phyloP scores from a whole-genome alignment of 2,113 vertebrate species.

The Syngnathus floridae region DNA sequence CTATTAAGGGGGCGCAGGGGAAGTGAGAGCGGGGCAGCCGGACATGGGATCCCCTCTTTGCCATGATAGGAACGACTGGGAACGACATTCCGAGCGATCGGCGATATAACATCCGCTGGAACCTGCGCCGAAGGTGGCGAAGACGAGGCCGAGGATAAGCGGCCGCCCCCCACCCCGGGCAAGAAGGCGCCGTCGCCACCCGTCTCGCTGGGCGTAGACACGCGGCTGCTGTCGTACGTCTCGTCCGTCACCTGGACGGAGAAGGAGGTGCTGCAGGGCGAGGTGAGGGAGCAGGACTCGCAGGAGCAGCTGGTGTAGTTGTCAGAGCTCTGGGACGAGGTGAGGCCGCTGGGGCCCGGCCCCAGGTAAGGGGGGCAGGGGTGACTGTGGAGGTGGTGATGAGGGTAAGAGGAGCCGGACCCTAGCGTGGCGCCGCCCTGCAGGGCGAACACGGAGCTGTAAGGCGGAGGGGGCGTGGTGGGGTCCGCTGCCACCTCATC shows the following conservation, averaged over 20 bases:
- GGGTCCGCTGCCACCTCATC: constrained; percentile 89
- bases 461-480: constrained; percentile 86
- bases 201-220: constrained; percentile 65
- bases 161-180: constrained; percentile 15
- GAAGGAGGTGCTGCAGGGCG: constrained; percentile 79
- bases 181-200: constrained; percentile 26
- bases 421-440: constrained; percentile 57
- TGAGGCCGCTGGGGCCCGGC: constrained; percentile 61
- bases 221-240: constrained; percentile 73
- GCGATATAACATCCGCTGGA: constrained; percentile 44
- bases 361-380: constrained; percentile 54
- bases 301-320: constrained; percentile 85
- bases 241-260: constrained; percentile 77
- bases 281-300: constrained; percentile 79
- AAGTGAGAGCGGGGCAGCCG: constrained; percentile 34
- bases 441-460: constrained; percentile 75
- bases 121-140: constrained; percentile 12
- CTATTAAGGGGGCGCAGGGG: constrained; percentile 32
- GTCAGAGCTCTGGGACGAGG: constrained; percentile 77
- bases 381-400: constrained; percentile 48
- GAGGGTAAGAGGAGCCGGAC: constrained; percentile 44
- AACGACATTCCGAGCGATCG: constrained; percentile 36
- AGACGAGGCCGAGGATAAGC: constrained; percentile 7
- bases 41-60: constrained; percentile 17
- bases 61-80: constrained; percentile 23